Evolutionary conservation across 2,888 invertebrate species (phyloP).

Genomic region (Drosophila borealis): DNA sequence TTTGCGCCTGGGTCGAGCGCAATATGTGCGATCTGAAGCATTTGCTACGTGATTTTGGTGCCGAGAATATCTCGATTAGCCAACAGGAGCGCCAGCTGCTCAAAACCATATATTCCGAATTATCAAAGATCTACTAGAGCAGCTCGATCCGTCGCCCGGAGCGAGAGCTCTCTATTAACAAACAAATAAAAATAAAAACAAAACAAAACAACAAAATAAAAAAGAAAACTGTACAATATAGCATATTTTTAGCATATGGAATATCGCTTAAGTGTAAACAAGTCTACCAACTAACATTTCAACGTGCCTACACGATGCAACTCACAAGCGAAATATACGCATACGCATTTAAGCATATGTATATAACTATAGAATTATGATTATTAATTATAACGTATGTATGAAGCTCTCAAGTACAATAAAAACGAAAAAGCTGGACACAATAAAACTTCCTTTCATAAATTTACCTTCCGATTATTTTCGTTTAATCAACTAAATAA

Average conservation of each 20-base stretch:
- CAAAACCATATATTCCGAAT: constrained; percentile 49
- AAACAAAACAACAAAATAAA: constrained; percentile 1
- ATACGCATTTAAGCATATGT: constrained; percentile 3
- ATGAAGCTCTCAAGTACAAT: constrained; percentile 29
- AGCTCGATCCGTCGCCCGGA: no score
- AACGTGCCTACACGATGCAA: constrained; percentile 65
- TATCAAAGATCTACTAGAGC: constrained; percentile 55
- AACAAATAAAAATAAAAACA: not conserved
- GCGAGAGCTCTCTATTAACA: not conserved
- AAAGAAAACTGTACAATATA: constrained; percentile 38
- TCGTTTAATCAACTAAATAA: no score
- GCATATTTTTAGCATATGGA: constrained; percentile 24
- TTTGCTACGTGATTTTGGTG: constrained; percentile 67
- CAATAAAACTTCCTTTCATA: constrained; percentile 3
- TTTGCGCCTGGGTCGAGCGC: constrained; percentile 79
- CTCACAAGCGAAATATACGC: not conserved
- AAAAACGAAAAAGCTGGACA: constrained; percentile 3
- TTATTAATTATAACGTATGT: not conserved
- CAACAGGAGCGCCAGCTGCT: constrained; percentile 59
- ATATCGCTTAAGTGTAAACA: constrained; percentile 51
- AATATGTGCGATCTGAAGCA: constrained; percentile 70
- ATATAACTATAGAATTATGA: constrained; percentile 1
- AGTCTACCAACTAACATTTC: constrained; percentile 66
- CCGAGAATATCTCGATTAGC: constrained; percentile 65
- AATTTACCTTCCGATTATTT: no score